Evolutionary conservation across 2,797 vertebrate species (phyloP).

Genomic region (Melanotaenia nigrans): DNA sequence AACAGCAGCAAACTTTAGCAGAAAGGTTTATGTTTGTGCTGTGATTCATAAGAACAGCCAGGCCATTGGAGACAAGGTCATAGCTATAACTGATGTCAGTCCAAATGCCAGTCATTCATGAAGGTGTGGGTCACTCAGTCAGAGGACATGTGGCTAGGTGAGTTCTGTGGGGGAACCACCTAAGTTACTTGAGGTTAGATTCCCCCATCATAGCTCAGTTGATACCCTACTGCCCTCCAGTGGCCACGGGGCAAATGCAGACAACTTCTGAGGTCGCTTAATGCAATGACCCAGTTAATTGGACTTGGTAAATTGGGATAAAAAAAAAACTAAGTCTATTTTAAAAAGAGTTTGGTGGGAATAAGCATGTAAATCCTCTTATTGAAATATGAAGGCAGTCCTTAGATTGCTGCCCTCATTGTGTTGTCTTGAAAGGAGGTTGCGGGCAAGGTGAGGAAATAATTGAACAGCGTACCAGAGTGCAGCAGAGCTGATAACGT

Average conservation of each 20-base stretch:
- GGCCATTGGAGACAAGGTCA: constrained; percentile 38
- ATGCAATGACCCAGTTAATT: constrained; percentile 1
- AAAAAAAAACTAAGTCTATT: neutral
- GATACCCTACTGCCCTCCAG: constrained; percentile 70
- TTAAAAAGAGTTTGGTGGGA: neutral
- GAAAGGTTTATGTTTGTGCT: constrained; percentile 26
- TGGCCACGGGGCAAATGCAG: constrained; percentile 61
- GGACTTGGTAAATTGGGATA: neutral
- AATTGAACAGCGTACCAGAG: constrained; percentile 23
- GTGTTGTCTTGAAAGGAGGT: constrained; percentile 13
- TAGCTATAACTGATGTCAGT: constrained; percentile 46
- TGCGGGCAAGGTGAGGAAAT: constrained; percentile 16
- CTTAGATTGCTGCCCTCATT: neutral
- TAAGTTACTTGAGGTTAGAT: constrained; percentile 48
- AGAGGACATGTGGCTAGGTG: constrained; percentile 18
- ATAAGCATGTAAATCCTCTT: neutral
- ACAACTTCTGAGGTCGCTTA: constrained; percentile 47
- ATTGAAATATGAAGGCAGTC: neutral
- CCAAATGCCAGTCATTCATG: constrained; percentile 49
- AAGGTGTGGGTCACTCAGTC: constrained; percentile 27
- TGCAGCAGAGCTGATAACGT: constrained; percentile 35
- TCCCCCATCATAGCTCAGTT: constrained; percentile 29
- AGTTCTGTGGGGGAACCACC: constrained; percentile 28
- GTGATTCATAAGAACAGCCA: constrained; percentile 15
- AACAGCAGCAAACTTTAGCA: neutral